Conservation (phyloP, 1,140 invertebrate species). For the Drosophila baimaii region DNA sequence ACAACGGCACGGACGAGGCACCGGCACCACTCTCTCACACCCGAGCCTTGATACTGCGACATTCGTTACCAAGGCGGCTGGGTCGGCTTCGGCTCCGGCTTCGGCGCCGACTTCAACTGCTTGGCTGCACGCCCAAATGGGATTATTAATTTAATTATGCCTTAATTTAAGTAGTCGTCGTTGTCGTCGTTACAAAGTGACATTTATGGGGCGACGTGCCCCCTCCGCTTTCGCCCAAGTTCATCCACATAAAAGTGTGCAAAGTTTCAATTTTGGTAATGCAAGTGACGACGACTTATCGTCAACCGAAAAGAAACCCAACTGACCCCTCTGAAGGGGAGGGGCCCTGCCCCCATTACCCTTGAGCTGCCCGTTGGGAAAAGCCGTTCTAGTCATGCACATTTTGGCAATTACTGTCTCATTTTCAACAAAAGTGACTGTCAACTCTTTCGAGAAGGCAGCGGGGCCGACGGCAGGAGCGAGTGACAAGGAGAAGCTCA, state of each 20-base stretch:
- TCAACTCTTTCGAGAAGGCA: conserved; percentile 65
- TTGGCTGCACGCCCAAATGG: conserved; percentile 76
- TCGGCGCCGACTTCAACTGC: conserved; percentile 24
- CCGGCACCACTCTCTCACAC: conserved; percentile 11
- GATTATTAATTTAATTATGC: conserved; percentile 83
- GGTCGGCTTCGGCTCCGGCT: not conserved
- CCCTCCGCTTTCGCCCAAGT: conserved; percentile 11
- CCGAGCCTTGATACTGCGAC: not conserved
- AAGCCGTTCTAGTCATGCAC: conserved; percentile 68
- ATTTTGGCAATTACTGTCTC: conserved; percentile 81
- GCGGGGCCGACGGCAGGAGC: conserved; percentile 1
- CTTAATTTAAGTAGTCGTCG: conserved; percentile 82
- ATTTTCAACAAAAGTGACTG: conserved; percentile 80
- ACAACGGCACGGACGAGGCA: conserved; percentile 3
- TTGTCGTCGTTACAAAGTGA: conserved; percentile 70
- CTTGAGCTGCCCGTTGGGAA: conserved; percentile 27
- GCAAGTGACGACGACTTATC: conserved; percentile 70
- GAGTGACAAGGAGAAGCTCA: conserved; percentile 62
- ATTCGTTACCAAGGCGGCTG: conserved; percentile 13
- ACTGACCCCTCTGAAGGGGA: conserved; percentile 44
- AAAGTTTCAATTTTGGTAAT: conserved; percentile 77
- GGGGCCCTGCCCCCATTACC: conserved; percentile 15
- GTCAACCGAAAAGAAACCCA: conserved; percentile 62
- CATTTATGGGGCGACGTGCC: conserved; percentile 46
- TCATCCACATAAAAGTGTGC: conserved; percentile 49